These are phyloP conservation scores for Platycheirus albimanus DNA, from an alignment of 2,888 invertebrate species.

Conservation along the genomic window DNA sequence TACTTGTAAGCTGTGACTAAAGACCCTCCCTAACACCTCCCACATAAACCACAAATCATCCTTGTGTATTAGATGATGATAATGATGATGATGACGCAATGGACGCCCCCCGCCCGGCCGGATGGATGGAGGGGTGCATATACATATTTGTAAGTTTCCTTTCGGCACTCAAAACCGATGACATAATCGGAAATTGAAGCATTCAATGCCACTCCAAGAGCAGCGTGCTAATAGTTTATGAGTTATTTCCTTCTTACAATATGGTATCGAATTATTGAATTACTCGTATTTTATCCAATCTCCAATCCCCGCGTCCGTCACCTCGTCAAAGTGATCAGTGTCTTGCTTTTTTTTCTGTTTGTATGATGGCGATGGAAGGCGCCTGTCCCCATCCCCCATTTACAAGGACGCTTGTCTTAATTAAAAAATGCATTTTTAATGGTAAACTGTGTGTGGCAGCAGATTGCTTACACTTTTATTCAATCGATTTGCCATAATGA, in stretches of 20 bases:
- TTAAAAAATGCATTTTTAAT: slow-evolving; percentile 40
- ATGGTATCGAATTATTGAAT: slow-evolving; percentile 32
- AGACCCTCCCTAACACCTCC: background rate
- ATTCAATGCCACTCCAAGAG: slow-evolving; percentile 49
- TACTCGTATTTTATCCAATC: slow-evolving; percentile 28
- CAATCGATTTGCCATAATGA: slow-evolving; percentile 25
- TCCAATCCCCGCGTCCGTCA: background rate
- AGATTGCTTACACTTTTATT: slow-evolving; percentile 24
- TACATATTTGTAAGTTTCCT: background rate
- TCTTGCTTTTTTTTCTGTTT: too few relatives aligned
- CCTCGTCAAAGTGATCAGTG: too few relatives aligned
- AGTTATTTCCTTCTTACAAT: slow-evolving; percentile 33
- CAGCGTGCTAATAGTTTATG: slow-evolving; percentile 31
- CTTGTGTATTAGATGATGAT: slow-evolving; percentile 48
- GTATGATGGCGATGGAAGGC: slow-evolving; percentile 1
- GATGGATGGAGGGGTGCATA: background rate
- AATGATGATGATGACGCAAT: slow-evolving; percentile 9
- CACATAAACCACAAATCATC: slow-evolving; percentile 36
- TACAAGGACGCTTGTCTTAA: slow-evolving; percentile 48
- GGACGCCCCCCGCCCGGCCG: background rate
- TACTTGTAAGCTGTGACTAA: slow-evolving; percentile 27
- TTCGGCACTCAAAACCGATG: slow-evolving; percentile 55
- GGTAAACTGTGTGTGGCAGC: slow-evolving; percentile 1
- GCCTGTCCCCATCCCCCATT: too few relatives aligned
- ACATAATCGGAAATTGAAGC: slow-evolving; percentile 60